Evolutionary conservation across 2,888 invertebrate species (phyloP).

Genomic region (Punctoribates punctum): DNA sequence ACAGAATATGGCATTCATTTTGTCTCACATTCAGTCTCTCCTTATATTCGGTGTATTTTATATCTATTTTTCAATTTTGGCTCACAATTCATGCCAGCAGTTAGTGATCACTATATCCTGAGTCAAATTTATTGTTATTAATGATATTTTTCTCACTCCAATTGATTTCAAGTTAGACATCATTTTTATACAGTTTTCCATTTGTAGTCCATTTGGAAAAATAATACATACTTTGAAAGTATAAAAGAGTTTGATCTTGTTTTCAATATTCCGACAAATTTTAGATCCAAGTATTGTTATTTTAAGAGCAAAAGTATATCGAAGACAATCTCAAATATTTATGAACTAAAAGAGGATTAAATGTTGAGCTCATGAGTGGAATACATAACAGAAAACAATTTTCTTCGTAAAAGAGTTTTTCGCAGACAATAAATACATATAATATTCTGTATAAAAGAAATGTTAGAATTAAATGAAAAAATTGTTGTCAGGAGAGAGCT

Average conservation of each 20-base stretch:
- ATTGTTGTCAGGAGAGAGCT: background rate
- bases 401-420: background rate
- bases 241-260: no score
- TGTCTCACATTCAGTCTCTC: no score
- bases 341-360: slow-evolving; percentile 19
- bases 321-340: slow-evolving; percentile 14
- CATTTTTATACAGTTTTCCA: no score
- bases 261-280: no score
- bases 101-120: no score
- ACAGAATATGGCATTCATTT: no score
- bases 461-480: background rate
- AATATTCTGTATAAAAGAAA: background rate
- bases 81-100: background rate
- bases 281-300: background rate
- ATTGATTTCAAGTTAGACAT: no score
- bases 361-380: background rate
- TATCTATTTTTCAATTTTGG: background rate
- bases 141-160: no score
- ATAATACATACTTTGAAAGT: no score
- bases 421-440: background rate
- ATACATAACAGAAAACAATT: background rate
- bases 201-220: no score
- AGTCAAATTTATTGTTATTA: no score
- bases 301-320: background rate
- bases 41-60: background rate